Evolutionary conservation across 2,113 vertebrate genomes (phyloP).

Genomic region (Lepisosteus osseus): DNA sequence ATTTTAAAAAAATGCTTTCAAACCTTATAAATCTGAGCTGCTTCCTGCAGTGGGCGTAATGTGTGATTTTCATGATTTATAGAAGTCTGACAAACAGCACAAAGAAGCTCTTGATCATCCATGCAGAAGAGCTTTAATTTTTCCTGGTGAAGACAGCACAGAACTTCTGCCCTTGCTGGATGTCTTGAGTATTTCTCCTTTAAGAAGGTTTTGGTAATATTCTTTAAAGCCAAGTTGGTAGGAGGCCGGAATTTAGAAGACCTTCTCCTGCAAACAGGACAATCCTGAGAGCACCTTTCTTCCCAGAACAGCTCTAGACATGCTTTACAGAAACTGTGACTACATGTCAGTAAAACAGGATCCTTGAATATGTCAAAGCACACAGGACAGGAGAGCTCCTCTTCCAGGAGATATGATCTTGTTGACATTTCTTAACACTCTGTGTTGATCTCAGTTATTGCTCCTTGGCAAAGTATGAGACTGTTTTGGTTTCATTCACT

Average conservation of each 20-base stretch:
- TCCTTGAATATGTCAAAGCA: not conserved
- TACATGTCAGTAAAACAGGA: not conserved
- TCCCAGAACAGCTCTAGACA: not conserved
- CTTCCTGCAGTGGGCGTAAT: not conserved
- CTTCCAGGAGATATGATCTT: not conserved
- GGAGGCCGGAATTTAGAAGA: not conserved
- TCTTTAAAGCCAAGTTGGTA: not conserved
- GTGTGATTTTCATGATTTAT: not conserved
- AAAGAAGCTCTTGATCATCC: not conserved
- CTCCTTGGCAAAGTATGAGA: no score
- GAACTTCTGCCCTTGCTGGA: not conserved
- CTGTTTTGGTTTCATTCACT: no score
- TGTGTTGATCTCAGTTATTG: no score
- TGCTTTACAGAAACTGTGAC: not conserved
- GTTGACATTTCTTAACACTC: no score
- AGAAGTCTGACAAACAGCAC: not conserved
- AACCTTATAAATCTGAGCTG: not conserved
- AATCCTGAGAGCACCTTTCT: not conserved
- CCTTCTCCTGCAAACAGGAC: not conserved
- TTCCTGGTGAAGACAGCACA: not conserved
- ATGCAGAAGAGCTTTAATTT: not conserved
- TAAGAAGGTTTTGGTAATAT: not conserved
- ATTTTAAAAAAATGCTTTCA: not conserved
- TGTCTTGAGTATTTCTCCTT: not conserved
- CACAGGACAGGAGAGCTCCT: conserved; percentile 3